phyloP scores from a whole-genome alignment of 1,140 invertebrate genomes.

The Ditylenchus dipsaci region DNA sequence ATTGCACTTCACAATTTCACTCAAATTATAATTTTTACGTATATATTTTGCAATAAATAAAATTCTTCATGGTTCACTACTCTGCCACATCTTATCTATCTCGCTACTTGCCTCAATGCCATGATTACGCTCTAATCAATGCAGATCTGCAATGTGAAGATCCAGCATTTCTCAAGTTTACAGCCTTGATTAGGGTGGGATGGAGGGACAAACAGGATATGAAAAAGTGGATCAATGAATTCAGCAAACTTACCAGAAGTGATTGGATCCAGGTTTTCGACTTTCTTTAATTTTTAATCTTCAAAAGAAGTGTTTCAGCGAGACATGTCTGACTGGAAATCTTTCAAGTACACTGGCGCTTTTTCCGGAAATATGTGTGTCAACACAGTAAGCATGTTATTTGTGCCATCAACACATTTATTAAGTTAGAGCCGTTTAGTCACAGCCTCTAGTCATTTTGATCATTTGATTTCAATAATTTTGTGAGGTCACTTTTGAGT shows the following conservation, averaged over 20 bases:
- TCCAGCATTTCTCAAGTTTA: conserved; percentile 2
- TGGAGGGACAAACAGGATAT: conserved; percentile 1
- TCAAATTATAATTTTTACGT: neutral
- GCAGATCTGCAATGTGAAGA: neutral
- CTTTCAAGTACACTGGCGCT: neutral
- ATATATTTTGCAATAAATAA: neutral
- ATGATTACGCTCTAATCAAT: neutral
- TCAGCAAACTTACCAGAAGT: neutral
- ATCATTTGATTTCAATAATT: no score
- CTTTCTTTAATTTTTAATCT: no score
- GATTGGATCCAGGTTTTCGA: neutral
- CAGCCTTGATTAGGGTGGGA: neutral
- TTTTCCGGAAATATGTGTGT: conserved; percentile 2
- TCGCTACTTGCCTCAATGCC: neutral
- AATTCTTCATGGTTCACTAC: neutral
- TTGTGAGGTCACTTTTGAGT: no score
- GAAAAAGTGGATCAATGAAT: neutral
- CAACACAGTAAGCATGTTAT: neutral
- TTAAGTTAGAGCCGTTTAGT: no score
- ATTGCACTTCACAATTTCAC: neutral
- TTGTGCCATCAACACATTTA: no score
- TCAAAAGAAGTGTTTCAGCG: neutral
- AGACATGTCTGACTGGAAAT: neutral
- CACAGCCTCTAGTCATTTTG: no score
- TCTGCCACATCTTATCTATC: neutral